phyloP scores from a whole-genome alignment of 2,113 vertebrate genomes.

The Colinus virginianus region DNA sequence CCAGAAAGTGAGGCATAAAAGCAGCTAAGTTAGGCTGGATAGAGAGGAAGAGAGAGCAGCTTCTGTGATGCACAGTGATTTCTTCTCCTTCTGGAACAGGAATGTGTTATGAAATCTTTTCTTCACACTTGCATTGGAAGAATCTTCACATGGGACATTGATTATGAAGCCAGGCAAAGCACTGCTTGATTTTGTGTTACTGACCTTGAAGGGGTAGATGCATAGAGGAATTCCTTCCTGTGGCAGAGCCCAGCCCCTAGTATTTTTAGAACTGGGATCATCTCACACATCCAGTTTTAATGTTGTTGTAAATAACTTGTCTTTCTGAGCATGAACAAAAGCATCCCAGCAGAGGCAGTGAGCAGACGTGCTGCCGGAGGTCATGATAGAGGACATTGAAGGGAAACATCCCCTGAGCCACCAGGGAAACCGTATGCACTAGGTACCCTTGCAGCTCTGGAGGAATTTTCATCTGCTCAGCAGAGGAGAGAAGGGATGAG shows the following conservation, averaged over 20 bases:
- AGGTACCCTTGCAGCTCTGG: not conserved
- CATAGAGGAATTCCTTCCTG: not conserved
- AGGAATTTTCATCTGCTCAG: not conserved
- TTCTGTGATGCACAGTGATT: not conserved
- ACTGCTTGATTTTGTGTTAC: not conserved
- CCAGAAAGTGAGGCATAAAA: not conserved
- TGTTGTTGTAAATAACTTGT: rapidly evolving
- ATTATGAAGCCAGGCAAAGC: not conserved
- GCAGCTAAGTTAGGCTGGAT: not conserved
- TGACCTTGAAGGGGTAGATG: not conserved
- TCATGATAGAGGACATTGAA: rapidly evolving
- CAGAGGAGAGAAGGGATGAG: not conserved
- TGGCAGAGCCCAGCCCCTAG: not conserved
- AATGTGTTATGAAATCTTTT: not conserved
- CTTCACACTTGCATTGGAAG: not conserved
- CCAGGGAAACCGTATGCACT: not conserved
- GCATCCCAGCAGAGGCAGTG: not conserved
- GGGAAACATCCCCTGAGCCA: rapidly evolving
- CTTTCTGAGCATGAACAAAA: not conserved
- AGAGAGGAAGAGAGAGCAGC: not conserved
- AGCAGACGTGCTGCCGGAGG: not conserved
- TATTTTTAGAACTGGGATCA: not conserved
- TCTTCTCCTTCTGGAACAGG: not conserved
- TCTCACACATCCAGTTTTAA: not conserved
- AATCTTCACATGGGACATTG: not conserved